Evolutionary conservation across 2,113 vertebrate genomes (phyloP), one percentile per base, ranked within the genome.

Genomic region (Heterocephalus glaber): DNA sequence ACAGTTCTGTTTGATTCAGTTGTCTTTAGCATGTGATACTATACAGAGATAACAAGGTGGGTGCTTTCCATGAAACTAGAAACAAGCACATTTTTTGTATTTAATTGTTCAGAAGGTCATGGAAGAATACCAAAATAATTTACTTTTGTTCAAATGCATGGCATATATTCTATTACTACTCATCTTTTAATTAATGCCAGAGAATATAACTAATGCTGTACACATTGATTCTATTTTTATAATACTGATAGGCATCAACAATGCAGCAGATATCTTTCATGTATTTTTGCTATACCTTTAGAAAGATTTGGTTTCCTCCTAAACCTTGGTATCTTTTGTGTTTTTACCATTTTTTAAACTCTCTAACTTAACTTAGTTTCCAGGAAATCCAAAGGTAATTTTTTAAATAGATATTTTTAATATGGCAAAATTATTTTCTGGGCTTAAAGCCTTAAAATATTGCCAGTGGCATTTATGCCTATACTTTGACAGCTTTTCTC

Each of bases 401-500:
- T 96, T 93, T 90, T 66, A 26, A 96, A 92, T 79, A 54, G 44
- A 60, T 96, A 93, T 88, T 93, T 97, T 97, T 83, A 89, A 97
- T 93, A 68, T 52, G 68, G 81, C 56, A 97, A 77, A 61, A 94
- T 72, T 92, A 84, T 87, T 96, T 95, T 96, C 61, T 56, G 76
- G 79, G 44, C 30, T 84, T 70, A 86, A 85, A 63, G 28, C 38
- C 56, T 86, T 96, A 79, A 95, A 89, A 38, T 66, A 60, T 54
- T 96, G 76, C 92, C 70, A 92, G 83, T 79, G 65, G 86, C 89
- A 94, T 95, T 97, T 94, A 80, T 97, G 81, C 35, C 58, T 95
- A 92, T 95, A 83, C 35, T 90, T 96, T 97, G 93, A 95, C 80
- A 96, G 89, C 47, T 96, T 97, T 94, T 89, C 80, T 92, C 81